phyloP scores from a whole-genome alignment of 2,113 vertebrate species.

The Aix galericulata region DNA sequence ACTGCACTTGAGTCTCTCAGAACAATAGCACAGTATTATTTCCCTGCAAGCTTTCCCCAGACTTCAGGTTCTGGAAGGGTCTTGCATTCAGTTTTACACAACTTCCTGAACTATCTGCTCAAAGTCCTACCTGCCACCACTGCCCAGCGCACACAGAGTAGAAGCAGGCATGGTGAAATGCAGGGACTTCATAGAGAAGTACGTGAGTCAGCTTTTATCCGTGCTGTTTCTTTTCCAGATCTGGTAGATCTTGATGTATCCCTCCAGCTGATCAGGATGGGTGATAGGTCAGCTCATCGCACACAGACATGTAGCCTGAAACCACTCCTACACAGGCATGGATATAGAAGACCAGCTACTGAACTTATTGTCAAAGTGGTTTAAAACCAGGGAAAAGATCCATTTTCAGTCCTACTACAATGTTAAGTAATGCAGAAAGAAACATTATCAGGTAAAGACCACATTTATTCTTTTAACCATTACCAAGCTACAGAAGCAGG shows the following conservation, averaged over 20 bases:
- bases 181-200: background rate
- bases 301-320: background rate
- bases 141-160: background rate
- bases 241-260: background rate
- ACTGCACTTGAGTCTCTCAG: background rate
- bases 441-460: background rate
- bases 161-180: background rate
- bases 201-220: background rate
- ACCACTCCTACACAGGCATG: background rate
- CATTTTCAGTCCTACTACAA: background rate
- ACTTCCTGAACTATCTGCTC: background rate
- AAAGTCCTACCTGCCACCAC: background rate
- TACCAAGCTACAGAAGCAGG: background rate
- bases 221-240: background rate
- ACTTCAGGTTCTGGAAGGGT: background rate
- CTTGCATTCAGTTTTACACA: background rate
- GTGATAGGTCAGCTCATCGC: background rate
- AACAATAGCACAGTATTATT: background rate
- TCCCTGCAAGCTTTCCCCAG: background rate
- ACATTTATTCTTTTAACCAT: background rate
- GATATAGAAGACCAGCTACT: conserved; percentile 4
- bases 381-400: background rate
- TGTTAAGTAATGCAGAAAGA: background rate
- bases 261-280: background rate
- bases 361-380: conserved; percentile 3